Conservation (phyloP, 1,140 invertebrate species). For the Drosophila ohnishii region DNA sequence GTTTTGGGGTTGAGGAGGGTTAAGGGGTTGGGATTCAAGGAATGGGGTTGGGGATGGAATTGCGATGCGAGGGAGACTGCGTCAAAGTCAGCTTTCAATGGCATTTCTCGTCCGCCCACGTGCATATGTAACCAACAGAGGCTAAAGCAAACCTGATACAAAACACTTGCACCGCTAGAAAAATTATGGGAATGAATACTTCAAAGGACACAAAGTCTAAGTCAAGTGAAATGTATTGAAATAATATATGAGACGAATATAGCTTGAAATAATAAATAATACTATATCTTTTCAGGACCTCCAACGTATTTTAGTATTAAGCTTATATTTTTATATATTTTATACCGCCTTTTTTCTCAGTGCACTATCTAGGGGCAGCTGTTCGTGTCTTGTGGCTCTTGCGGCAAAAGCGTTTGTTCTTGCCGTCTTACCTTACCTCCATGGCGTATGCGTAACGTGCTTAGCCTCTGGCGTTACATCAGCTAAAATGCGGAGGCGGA, state of each 20-base stretch:
- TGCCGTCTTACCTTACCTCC: constrained; percentile 39
- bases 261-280: background rate
- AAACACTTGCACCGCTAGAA: background rate
- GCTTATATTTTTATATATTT: too few species aligned
- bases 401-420: constrained; percentile 38
- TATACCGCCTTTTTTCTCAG: background rate
- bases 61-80: constrained; percentile 17
- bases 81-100: constrained; percentile 47
- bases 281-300: background rate
- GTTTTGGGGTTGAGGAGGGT: constrained; percentile 5
- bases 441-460: constrained; percentile 56
- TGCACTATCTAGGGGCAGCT: constrained; percentile 10
- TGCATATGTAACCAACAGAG: constrained; percentile 26
- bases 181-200: background rate
- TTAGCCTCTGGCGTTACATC: constrained; percentile 22
- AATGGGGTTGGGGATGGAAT: background rate
- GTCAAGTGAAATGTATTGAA: too few species aligned
- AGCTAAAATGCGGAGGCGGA: constrained; percentile 14
- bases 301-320: background rate
- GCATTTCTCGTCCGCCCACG: constrained; percentile 26
- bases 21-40: background rate
- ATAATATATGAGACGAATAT: background rate
- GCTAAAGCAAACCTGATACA: background rate
- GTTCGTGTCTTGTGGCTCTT: constrained; percentile 21
- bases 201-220: background rate